These are phyloP conservation scores for Drosophila gunungcola DNA, from an alignment of 1,140 invertebrate genomes.

Conservation along the genomic window DNA sequence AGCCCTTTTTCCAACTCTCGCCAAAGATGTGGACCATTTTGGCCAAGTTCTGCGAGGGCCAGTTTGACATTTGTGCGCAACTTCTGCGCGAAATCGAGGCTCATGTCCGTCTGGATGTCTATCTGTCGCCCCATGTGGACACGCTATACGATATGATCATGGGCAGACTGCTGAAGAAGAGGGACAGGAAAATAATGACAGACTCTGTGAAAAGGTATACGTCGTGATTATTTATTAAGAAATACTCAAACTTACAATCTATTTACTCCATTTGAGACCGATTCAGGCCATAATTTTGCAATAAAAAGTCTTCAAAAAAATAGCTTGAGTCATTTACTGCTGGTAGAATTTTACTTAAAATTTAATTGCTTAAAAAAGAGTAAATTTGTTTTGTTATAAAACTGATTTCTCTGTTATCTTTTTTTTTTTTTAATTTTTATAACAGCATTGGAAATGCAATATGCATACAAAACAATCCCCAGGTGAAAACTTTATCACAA, in stretches of 20 bases:
- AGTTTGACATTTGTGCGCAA: conserved; percentile 12
- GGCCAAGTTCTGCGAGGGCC: conserved; percentile 24
- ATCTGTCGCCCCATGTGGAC: conserved; percentile 62
- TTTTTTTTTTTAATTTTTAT: too few species aligned
- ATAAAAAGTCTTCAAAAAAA: too few species aligned
- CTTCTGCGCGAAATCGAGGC: conserved; percentile 45
- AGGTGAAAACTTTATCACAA: too few species aligned
- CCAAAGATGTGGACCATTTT: conserved; percentile 44
- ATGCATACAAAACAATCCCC: too few species aligned
- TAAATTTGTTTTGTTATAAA: too few species aligned
- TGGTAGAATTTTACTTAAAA: too few species aligned
- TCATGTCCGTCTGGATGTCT: conserved; percentile 53
- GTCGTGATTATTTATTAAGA: background rate
- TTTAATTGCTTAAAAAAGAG: too few species aligned
- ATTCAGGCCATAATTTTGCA: too few species aligned
- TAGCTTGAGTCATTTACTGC: too few species aligned
- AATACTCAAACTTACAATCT: background rate
- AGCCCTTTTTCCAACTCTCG: conserved; percentile 41
- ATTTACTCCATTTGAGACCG: too few species aligned
- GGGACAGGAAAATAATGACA: background rate
- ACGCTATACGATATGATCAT: conserved; percentile 45
- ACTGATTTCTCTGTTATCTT: too few species aligned
- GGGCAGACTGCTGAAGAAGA: conserved; percentile 16
- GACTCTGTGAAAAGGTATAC: background rate
- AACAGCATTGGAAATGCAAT: too few species aligned